These are phyloP conservation scores for Pan paniscus DNA, from an alignment of 2,113 vertebrate genomes.

Conservation along the genomic window DNA sequence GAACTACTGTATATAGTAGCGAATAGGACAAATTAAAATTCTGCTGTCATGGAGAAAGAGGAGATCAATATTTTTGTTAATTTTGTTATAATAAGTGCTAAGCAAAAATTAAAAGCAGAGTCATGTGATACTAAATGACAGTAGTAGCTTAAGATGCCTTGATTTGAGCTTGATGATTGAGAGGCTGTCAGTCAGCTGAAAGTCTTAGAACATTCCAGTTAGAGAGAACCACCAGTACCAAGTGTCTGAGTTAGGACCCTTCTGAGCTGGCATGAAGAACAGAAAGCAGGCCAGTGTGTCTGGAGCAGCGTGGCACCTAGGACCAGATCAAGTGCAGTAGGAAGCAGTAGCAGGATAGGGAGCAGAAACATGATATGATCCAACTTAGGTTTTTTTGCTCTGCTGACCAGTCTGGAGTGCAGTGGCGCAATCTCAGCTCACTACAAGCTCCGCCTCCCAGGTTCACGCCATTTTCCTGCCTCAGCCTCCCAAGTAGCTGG, in stretches of 20 bases:
- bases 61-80: constrained; percentile 4
- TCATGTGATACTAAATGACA: not conserved
- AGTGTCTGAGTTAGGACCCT: not conserved
- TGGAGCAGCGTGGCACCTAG: not conserved
- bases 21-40: constrained; percentile 40
- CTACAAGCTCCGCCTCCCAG: too few relatives aligned
- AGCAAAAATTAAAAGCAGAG: not conserved
- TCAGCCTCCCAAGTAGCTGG: too few relatives aligned
- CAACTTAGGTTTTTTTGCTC: not conserved
- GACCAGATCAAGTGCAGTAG: not conserved
- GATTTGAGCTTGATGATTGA: not conserved
- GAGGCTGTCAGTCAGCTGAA: not conserved
- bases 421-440: too few relatives aligned
- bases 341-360: not conserved
- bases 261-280: not conserved
- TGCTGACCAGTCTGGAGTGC: too few relatives aligned
- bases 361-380: not conserved
- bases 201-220: constrained; percentile 17
- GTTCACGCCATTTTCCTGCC: too few relatives aligned
- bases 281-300: not conserved
- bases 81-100: constrained; percentile 21
- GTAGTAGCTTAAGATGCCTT: constrained; percentile 17
- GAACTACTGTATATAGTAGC: not conserved
- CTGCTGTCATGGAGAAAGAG: not conserved
- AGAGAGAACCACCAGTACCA: not conserved